phyloP scores from a whole-genome alignment of 2,888 invertebrate species.

The Stenodema calcarata region DNA sequence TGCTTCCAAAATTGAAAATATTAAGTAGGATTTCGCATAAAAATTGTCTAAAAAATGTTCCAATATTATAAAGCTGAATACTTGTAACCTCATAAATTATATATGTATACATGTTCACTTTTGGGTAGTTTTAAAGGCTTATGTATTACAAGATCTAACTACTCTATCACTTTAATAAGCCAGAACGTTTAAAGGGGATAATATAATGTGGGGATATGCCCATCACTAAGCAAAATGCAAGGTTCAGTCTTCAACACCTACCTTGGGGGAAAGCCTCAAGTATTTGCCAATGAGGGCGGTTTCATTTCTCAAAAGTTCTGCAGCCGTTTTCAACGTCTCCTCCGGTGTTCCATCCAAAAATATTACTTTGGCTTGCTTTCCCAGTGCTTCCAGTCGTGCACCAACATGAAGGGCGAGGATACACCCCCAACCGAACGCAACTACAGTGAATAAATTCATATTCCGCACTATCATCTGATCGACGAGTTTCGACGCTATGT shows the following conservation, averaged over 20 bases:
- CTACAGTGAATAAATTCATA: conserved; percentile 59
- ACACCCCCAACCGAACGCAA: conserved; percentile 70
- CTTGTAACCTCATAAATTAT: too few relatives aligned
- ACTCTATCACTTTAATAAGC: too few relatives aligned
- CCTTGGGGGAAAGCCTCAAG: conserved; percentile 5
- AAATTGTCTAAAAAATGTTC: too few relatives aligned
- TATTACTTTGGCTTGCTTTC: conserved; percentile 54
- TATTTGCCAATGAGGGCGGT: neutral
- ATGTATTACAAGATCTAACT: too few relatives aligned
- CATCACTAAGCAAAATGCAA: neutral
- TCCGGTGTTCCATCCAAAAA: conserved; percentile 54
- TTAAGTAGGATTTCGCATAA: too few relatives aligned
- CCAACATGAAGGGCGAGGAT: conserved; percentile 66
- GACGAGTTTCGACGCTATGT: conserved; percentile 24
- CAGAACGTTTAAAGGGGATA: too few relatives aligned
- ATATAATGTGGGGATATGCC: neutral
- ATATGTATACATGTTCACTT: too few relatives aligned
- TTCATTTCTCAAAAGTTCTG: neutral
- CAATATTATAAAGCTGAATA: too few relatives aligned
- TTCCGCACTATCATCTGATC: conserved; percentile 10
- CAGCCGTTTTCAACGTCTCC: neutral
- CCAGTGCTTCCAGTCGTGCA: conserved; percentile 54
- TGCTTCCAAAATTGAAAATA: too few relatives aligned
- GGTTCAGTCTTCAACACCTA: neutral
- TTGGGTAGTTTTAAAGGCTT: too few relatives aligned